These are phyloP conservation scores for Saiga tatarica DNA, from an alignment of 2,113 vertebrate genomes.

Conservation along the genomic window DNA sequence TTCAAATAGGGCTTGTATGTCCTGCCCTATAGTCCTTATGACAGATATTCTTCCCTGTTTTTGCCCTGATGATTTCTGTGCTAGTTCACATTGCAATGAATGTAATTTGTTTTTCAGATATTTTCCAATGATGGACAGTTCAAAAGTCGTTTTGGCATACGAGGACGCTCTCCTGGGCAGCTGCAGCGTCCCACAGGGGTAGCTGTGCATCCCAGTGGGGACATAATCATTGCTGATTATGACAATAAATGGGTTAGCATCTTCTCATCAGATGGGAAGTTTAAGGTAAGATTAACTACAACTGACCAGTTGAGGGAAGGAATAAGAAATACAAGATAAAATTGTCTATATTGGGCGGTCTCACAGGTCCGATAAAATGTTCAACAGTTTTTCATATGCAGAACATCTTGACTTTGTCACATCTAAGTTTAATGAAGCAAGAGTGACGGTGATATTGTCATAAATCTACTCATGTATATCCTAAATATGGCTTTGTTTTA, in stretches of 20 bases:
- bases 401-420: background rate
- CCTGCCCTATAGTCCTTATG: background rate
- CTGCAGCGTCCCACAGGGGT: slow-evolving; percentile 96
- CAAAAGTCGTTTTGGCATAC: slow-evolving; percentile 94
- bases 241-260: slow-evolving; percentile 99
- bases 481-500: background rate
- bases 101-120: slow-evolving; percentile 82
- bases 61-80: background rate
- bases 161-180: slow-evolving; percentile 95
- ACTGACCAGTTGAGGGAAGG: background rate
- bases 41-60: background rate
- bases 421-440: background rate
- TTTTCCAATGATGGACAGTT: slow-evolving; percentile 97
- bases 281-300: slow-evolving; percentile 87
- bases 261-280: slow-evolving; percentile 96
- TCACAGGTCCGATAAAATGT: background rate
- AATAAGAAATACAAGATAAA: slow-evolving; percentile 8
- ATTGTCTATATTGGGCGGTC: background rate
- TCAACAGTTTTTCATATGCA: background rate
- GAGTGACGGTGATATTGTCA: background rate
- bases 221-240: slow-evolving; percentile 98
- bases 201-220: slow-evolving; percentile 94
- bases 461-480: background rate
- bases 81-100: background rate
- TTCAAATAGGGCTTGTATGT: background rate